phyloP scores from a whole-genome alignment of 2,113 vertebrate species.

The Apaloderma vittatum region DNA sequence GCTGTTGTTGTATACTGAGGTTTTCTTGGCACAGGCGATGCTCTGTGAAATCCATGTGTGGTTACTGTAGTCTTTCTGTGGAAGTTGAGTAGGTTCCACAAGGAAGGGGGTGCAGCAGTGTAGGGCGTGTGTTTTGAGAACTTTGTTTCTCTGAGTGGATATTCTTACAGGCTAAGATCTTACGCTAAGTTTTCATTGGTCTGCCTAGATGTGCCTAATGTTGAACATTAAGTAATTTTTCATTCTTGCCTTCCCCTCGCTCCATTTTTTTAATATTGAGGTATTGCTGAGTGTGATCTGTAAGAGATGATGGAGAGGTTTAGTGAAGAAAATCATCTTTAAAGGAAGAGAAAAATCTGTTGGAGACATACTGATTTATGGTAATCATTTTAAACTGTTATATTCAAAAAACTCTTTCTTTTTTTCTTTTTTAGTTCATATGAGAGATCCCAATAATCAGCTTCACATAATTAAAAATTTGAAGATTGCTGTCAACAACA shows the following conservation, averaged over 20 bases:
- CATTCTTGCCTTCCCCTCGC: rapidly evolving
- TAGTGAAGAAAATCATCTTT: not conserved
- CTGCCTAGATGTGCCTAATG: not conserved
- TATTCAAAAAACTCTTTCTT: not conserved
- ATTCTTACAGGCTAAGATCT: not conserved
- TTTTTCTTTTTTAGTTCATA: constrained; percentile 81
- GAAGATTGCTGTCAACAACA: constrained; percentile 91
- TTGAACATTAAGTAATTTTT: not conserved
- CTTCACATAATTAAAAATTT: constrained; percentile 94
- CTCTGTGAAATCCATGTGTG: not conserved
- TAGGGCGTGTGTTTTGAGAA: rapidly evolving
- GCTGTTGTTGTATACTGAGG: not conserved
- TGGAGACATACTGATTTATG: not conserved
- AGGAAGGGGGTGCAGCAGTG: not conserved
- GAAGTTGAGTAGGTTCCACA: rapidly evolving
- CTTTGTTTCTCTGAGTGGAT: not conserved
- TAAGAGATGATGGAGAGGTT: not conserved
- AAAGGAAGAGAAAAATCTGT: not conserved
- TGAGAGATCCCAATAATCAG: constrained; percentile 98
- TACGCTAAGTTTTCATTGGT: not conserved
- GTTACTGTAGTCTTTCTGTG: not conserved
- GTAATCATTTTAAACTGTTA: not conserved
- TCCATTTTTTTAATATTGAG: not conserved
- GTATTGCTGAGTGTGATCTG: not conserved
- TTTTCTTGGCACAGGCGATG: not conserved